phyloP scores from a whole-genome alignment of 2,888 invertebrate genomes.

The Dromius quadrimaculatus region DNA sequence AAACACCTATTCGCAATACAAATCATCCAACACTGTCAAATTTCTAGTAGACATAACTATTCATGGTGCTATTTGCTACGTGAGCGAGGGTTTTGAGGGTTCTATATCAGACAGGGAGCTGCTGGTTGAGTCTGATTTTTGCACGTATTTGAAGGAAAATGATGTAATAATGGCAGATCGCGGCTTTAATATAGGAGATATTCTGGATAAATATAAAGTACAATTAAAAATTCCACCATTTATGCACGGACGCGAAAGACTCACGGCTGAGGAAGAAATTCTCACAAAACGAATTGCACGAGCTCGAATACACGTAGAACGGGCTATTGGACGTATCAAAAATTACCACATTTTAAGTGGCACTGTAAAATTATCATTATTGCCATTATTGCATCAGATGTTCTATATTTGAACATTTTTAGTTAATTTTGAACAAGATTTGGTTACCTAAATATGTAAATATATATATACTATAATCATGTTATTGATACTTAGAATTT shows the following conservation, averaged over 20 bases:
- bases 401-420: conserved; percentile 29
- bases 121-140: conserved; percentile 22
- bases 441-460: no score
- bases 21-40: no score
- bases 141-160: conserved; percentile 14
- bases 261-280: conserved; percentile 38
- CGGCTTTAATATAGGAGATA: conserved; percentile 30
- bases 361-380: conserved; percentile 4
- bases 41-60: no score
- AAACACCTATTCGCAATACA: no score
- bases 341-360: not conserved
- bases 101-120: conserved; percentile 34
- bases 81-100: no score
- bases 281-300: conserved; percentile 35
- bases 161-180: conserved; percentile 32
- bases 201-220: conserved; percentile 17
- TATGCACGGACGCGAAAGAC: conserved; percentile 3
- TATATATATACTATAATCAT: no score
- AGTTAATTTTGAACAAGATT: no score
- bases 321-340: conserved; percentile 24
- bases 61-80: no score
- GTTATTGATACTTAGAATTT: no score
- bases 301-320: conserved; percentile 37
- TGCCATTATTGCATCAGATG: conserved; percentile 20
- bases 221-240: conserved; percentile 39